A percentile compares a stretch with the other conserved stretches of the same genome.
These are phyloP conservation scores for Polypedilum vanderplanki DNA, from an alignment of 1,140 invertebrate genomes.

Conservation along the genomic window DNA sequence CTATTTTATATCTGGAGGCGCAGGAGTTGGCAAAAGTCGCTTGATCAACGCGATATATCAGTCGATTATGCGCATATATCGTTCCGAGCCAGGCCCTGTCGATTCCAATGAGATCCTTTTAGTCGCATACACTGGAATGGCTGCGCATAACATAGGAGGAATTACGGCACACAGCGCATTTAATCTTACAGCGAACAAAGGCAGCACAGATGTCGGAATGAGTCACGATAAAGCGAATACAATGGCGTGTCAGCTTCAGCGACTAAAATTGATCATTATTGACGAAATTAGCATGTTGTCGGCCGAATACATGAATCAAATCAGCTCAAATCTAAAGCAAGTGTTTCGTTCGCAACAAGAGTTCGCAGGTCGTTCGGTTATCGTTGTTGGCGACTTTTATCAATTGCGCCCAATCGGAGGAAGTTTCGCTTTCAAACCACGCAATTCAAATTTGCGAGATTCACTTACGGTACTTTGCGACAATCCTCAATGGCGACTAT, in stretches of 20 bases:
- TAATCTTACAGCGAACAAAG: neutral
- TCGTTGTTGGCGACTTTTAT: no score
- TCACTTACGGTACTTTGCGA: neutral
- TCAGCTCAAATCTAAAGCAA: constrained; percentile 37
- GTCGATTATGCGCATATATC: neutral
- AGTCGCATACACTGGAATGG: no score
- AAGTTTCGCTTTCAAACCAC: constrained; percentile 29
- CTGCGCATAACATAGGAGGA: neutral
- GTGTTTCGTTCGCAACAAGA: constrained; percentile 34
- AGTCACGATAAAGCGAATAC: neutral
- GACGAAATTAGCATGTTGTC: constrained; percentile 43
- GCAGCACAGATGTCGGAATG: no score
- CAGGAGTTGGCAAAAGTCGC: neutral
- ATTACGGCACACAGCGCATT: neutral
- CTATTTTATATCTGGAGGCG: neutral
- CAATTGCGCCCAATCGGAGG: no score
- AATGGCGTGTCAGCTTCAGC: constrained; percentile 30
- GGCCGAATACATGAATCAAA: constrained; percentile 32
- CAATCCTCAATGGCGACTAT: constrained; percentile 30
- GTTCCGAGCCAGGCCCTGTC: neutral
- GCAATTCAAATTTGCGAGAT: neutral
- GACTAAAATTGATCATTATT: constrained; percentile 38
- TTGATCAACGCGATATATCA: neutral
- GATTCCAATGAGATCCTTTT: neutral
- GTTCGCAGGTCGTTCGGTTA: no score